A percentile compares a stretch with the other conserved stretches of the same genome.
Evolutionary conservation across 2,797 vertebrate species (phyloP).

Genomic region (Schizopygopsis pylzovi): DNA sequence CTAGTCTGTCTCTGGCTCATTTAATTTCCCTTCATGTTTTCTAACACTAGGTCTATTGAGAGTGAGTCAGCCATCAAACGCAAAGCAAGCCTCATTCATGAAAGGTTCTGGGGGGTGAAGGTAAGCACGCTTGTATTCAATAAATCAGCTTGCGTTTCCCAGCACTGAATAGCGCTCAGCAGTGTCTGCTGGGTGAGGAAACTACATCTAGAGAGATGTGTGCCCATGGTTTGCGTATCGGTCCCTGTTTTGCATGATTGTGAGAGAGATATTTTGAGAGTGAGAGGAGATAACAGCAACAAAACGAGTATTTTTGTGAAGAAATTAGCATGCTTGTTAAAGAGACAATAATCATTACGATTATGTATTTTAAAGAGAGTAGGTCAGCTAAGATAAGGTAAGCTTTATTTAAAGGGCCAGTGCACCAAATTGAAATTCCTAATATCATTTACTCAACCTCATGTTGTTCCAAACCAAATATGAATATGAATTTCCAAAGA

Average conservation of each 20-base stretch:
- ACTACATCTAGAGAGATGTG: conserved; percentile 5
- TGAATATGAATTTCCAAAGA: no score
- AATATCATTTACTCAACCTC: background rate
- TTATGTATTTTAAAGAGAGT: conserved; percentile 1
- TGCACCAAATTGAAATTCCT: background rate
- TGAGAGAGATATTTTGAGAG: conserved; percentile 23
- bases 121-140: conserved; percentile 69
- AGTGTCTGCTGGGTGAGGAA: conserved; percentile 32
- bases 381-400: background rate
- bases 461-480: background rate
- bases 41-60: conserved; percentile 77
- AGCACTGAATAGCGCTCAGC: conserved; percentile 10
- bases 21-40: background rate
- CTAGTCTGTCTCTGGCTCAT: background rate
- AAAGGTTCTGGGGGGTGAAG: conserved; percentile 75
- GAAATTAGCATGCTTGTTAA: background rate
- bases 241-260: conserved; percentile 26
- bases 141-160: conserved; percentile 35
- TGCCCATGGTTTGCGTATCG: conserved; percentile 22
- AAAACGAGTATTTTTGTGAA: background rate
- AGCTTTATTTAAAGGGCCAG: background rate
- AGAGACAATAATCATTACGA: background rate
- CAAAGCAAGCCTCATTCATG: conserved; percentile 77
- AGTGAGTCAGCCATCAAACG: conserved; percentile 74
- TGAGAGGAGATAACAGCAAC: background rate